Percentiles rank a stretch among this genome's conserved stretches.
Evolutionary conservation across 2,888 invertebrate species (phyloP).

Genomic region (Actias luna): DNA sequence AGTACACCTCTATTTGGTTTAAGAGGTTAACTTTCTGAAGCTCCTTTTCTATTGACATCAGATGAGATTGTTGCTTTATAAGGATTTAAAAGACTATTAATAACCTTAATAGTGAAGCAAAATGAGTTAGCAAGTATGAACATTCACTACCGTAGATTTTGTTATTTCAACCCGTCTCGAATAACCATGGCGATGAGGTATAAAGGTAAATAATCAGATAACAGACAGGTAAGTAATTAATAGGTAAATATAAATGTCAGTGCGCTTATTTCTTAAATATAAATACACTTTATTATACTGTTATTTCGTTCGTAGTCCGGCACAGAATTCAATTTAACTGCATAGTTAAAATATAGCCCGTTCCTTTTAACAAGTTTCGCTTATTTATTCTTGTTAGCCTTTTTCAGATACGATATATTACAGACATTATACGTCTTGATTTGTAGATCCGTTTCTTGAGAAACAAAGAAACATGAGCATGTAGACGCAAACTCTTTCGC

Average conservation of each 20-base stretch:
- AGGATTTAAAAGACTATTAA: too few relatives aligned
- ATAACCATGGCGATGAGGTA: neutral
- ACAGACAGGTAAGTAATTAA: neutral
- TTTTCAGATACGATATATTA: conserved; percentile 16
- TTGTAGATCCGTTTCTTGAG: conserved; percentile 13
- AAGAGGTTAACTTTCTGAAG: too few relatives aligned
- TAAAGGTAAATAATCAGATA: neutral
- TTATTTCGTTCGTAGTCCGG: neutral
- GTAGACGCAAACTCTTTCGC: conserved; percentile 7
- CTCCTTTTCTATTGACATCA: too few relatives aligned
- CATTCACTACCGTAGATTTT: neutral
- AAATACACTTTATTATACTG: conserved; percentile 4
- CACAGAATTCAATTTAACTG: neutral
- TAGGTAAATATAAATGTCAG: neutral
- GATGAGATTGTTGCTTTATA: too few relatives aligned
- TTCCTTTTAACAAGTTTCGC: conserved; percentile 2
- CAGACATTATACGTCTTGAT: conserved; percentile 13
- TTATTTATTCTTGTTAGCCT: conserved; percentile 12
- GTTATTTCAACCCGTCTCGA: neutral
- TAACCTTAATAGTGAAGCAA: too few relatives aligned
- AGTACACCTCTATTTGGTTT: too few relatives aligned
- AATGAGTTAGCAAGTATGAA: too few relatives aligned
- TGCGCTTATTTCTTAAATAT: conserved; percentile 2
- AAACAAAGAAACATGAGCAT: conserved; percentile 15
- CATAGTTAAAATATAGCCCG: neutral